These are phyloP conservation scores for Heptranchias perlo DNA, from an alignment of 2,113 vertebrate species.

Conservation along the genomic window DNA sequence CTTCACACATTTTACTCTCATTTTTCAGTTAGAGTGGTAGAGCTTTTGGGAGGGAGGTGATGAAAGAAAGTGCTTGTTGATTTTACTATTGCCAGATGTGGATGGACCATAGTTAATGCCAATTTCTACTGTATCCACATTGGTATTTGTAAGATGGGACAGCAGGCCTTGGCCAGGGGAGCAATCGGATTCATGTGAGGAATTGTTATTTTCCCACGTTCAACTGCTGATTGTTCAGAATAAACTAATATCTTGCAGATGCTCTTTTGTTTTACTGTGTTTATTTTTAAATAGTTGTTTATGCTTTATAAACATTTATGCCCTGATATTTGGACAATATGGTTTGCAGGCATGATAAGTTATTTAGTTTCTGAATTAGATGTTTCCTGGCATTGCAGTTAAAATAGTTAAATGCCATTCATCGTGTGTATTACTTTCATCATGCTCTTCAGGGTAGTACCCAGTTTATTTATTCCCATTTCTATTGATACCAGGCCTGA, in stretches of 20 bases:
- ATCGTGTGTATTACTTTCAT: background rate
- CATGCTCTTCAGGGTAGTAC: background rate
- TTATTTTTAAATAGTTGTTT: background rate
- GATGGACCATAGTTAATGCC: background rate
- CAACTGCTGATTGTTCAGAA: background rate
- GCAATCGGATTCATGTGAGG: background rate
- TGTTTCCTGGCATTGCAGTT: background rate
- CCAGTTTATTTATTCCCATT: background rate
- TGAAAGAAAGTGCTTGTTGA: background rate
- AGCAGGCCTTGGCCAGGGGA: background rate
- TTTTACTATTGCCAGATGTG: background rate
- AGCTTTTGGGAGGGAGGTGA: background rate
- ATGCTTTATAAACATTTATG: background rate
- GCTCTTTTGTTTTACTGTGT: background rate
- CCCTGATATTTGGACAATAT: background rate
- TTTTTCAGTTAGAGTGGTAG: background rate
- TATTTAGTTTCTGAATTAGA: constrained; percentile 4
- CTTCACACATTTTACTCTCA: background rate
- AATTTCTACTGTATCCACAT: background rate
- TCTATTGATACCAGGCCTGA: background rate
- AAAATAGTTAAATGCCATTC: background rate
- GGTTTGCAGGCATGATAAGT: background rate
- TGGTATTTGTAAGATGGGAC: background rate
- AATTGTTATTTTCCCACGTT: background rate
- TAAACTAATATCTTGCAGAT: background rate